Base-by-base conservation (phyloP, 2,888 invertebrate genomes). In the Nasonovia ribisnigri region DNA sequence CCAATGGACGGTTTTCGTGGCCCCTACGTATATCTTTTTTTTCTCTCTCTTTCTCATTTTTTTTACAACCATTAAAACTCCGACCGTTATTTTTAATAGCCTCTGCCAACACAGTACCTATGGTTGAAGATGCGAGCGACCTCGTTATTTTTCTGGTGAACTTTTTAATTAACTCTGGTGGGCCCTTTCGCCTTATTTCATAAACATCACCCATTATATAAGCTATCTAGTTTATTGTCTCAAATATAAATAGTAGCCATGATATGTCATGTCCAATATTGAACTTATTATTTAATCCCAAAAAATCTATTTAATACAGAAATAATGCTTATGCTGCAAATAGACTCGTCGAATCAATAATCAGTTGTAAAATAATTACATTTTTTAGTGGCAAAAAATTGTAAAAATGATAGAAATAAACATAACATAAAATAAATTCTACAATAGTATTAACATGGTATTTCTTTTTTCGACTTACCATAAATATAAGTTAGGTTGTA, bases 51-150 rank as follows among this genome's bases (percentile, higher is more conserved):
- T 43, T 67, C 42, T 48, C 48, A 13, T 43, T 48, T 88, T 89
- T 89, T 89, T 89, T 57, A 84, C 93, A 43, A 84, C 93, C 90
- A 84, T 93, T 93, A 93, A 90, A 93, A 93, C 93, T 93, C 84
- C 36, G 84, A 48, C 93, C 89, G 93, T 93, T 90, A 93, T 93
- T 93, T 93, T 93, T 93, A 93, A 93, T 93, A 93, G 93, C 88
- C 54, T 89, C 43, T 54, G 77, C 93, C 48, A 57, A 84, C 93
- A 57, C 57, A 29, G 77, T 84, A 90, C 26, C 54, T 84, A 84
- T 84, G 20, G 46, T 20, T 46, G 20, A 89, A 90, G 88, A 90
- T 84, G 48, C 29, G 46, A 36, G 36, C n/a, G 93, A 89, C 46
- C 84, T 90, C 89, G 93, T 93, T 84, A 90, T 93, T 93, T 93